phyloP scores from a whole-genome alignment of 2,797 vertebrate genomes.

The Brachyalestes nurse region DNA sequence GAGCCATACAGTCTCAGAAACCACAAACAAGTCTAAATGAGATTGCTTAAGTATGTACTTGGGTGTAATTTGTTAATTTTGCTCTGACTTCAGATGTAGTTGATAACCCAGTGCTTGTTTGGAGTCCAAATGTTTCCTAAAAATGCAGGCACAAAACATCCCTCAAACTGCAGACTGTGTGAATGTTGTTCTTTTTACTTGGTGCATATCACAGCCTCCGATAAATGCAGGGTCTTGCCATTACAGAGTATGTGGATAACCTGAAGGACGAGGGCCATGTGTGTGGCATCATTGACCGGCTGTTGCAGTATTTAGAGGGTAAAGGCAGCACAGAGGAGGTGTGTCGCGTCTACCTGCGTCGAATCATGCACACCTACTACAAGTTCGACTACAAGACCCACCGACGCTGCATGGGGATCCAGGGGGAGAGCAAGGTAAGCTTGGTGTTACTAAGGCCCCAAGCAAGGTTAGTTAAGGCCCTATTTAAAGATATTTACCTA shows the following conservation, averaged over 20 bases:
- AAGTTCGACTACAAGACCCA: slow-evolving; percentile 95
- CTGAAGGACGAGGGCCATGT: slow-evolving; percentile 88
- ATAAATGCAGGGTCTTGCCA: neutral
- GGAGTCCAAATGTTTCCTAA: too few species aligned
- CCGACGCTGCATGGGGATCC: slow-evolving; percentile 83
- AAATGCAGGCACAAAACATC: too few species aligned
- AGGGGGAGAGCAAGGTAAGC: slow-evolving; percentile 82
- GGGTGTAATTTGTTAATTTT: too few species aligned
- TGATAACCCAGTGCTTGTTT: too few species aligned
- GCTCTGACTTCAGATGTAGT: too few species aligned
- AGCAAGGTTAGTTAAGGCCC: too few species aligned
- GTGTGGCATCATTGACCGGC: slow-evolving; percentile 85
- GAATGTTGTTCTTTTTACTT: neutral
- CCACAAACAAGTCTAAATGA: too few species aligned
- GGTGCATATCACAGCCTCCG: neutral
- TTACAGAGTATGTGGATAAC: slow-evolving; percentile 90
- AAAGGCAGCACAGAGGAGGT: slow-evolving; percentile 90
- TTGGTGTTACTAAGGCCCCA: too few species aligned
- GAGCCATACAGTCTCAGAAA: too few species aligned
- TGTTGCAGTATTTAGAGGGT: slow-evolving; percentile 86
- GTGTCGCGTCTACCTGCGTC: slow-evolving; percentile 85
- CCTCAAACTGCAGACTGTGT: neutral
- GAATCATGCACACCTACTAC: slow-evolving; percentile 94
- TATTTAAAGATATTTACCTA: too few species aligned
- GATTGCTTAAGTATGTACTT: too few species aligned